Percentiles rank a stretch among this genome's conserved stretches.
phyloP scores from a whole-genome alignment of 2,888 invertebrate species.

The Corythucha ciliata region DNA sequence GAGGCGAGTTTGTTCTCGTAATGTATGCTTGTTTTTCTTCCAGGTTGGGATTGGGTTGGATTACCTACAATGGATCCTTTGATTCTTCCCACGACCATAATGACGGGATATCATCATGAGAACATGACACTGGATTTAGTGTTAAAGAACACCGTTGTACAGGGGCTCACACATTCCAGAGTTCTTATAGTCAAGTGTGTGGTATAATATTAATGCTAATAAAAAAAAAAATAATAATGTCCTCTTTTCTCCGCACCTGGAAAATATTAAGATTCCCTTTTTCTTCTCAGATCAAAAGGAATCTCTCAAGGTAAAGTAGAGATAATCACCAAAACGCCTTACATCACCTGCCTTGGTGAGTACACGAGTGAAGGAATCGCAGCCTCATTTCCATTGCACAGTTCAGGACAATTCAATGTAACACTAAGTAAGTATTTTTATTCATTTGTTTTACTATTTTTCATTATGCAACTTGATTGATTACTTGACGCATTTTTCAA shows the following conservation, averaged over 20 bases:
- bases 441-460: too few species aligned
- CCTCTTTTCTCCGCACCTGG: not conserved
- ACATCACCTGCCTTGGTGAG: not conserved
- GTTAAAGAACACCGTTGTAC: not conserved
- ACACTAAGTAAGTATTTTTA: conserved; percentile 4
- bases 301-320: conserved; percentile 13
- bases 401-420: conserved; percentile 7
- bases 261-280: not conserved
- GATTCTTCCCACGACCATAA: not conserved
- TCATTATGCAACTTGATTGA: too few species aligned
- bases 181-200: conserved; percentile 9
- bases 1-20: too few species aligned
- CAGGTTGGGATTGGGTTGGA: conserved; percentile 13
- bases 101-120: conserved; percentile 4
- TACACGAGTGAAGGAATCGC: conserved; percentile 10
- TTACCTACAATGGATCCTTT: conserved; percentile 9
- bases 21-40: too few species aligned
- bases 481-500: too few species aligned
- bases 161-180: not conserved
- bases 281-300: conserved; percentile 5
- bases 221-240: not conserved
- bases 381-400: conserved; percentile 11
- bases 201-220: not conserved
- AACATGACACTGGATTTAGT: conserved; percentile 12
- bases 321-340: conserved; percentile 7